phyloP scores from a whole-genome alignment of 2,113 vertebrate species.

The Mesoclemmys tuberculata region DNA sequence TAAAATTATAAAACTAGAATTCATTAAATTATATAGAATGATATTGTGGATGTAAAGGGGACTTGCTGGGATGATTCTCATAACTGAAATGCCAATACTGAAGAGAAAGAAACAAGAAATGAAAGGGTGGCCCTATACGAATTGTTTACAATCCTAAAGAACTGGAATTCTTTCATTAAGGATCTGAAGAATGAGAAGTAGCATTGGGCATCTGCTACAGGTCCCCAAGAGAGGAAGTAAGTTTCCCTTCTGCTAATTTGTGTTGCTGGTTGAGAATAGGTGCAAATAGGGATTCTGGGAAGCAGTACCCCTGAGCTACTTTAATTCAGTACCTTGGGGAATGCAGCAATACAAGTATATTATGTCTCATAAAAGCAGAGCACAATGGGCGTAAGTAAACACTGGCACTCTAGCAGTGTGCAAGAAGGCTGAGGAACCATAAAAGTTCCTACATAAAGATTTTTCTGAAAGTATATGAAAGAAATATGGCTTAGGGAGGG shows the following conservation, averaged over 20 bases:
- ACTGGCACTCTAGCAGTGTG: neutral
- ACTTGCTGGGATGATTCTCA: neutral
- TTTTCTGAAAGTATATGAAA: too few species aligned
- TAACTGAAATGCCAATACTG: neutral
- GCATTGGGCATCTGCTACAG: neutral
- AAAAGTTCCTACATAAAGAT: neutral
- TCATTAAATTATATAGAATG: neutral
- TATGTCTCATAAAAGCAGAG: neutral
- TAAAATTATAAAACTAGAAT: neutral
- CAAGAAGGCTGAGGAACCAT: neutral
- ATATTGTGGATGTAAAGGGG: neutral
- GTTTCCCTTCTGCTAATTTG: neutral
- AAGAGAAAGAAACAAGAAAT: neutral
- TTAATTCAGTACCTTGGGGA: neutral
- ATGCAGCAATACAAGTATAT: rapidly evolving
- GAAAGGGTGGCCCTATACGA: rapidly evolving
- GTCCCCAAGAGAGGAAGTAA: neutral
- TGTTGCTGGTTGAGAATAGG: neutral
- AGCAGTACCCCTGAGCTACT: neutral
- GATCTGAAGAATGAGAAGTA: neutral
- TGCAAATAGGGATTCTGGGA: neutral
- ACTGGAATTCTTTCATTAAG: neutral
- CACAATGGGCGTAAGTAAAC: neutral
- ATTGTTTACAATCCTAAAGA: neutral
- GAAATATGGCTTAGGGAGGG: too few species aligned